Evolutionary conservation across 2,113 vertebrate species (phyloP).

Genomic region (Hippocampus guttulatus): DNA sequence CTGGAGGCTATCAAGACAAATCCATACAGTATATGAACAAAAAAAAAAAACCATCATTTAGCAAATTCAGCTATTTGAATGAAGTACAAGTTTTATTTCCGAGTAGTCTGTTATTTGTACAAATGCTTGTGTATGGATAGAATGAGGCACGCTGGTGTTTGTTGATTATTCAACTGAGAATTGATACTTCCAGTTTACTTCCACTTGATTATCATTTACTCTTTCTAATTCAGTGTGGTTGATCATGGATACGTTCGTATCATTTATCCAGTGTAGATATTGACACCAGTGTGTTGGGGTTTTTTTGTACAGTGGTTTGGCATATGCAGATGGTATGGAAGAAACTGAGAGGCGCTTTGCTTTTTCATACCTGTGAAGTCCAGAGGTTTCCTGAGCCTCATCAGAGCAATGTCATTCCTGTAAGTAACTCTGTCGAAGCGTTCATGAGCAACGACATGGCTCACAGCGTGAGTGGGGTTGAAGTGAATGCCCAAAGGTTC

Average conservation of each 20-base stretch:
- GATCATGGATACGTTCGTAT: no score
- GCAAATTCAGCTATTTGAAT: not conserved
- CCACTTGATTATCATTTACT: no score
- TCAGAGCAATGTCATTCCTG: conserved; percentile 57
- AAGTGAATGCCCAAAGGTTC: conserved; percentile 27
- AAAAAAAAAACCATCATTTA: not conserved
- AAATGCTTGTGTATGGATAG: not conserved
- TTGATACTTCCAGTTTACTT: no score
- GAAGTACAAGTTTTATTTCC: not conserved
- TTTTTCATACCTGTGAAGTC: conserved; percentile 35
- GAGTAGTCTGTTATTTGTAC: not conserved
- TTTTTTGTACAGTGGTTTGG: not conserved
- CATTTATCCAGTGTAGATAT: no score
- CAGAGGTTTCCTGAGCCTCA: conserved; percentile 52
- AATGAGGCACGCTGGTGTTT: no score
- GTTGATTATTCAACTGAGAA: no score
- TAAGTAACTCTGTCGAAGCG: conserved; percentile 28
- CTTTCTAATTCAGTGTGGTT: no score
- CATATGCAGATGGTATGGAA: not conserved
- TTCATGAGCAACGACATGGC: conserved; percentile 37
- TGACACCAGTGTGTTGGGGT: not conserved
- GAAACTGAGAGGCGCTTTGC: not conserved
- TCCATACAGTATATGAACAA: not conserved
- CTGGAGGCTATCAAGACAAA: conserved; percentile 17
- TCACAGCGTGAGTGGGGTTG: conserved; percentile 35